These are phyloP conservation scores for Polydesmus complanatus DNA, from an alignment of 2,888 invertebrate genomes.

Conservation along the genomic window DNA sequence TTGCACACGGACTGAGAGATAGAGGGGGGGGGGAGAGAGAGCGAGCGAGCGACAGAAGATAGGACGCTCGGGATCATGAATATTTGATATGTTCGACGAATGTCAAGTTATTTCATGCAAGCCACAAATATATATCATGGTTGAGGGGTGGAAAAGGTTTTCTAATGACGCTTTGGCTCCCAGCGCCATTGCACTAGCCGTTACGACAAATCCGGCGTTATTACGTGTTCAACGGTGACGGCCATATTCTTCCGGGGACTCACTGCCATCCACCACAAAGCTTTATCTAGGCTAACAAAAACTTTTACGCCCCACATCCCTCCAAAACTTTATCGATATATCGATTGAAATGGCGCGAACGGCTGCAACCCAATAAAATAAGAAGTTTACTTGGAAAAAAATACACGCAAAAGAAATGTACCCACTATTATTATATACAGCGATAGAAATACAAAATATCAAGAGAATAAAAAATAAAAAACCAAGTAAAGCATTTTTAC, in stretches of 20 bases:
- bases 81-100: constrained; percentile 6
- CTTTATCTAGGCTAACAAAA: background rate
- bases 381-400: too few species aligned
- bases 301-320: background rate
- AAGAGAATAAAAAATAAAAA: too few species aligned
- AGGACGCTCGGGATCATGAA: constrained; percentile 5
- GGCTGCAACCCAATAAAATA: too few species aligned
- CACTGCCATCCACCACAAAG: background rate
- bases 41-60: background rate
- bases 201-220: too few species aligned
- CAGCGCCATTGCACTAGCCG: too few species aligned
- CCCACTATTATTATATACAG: too few species aligned
- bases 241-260: too few species aligned
- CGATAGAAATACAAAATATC: too few species aligned
- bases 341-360: background rate
- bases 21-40: background rate
- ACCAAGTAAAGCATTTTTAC: too few species aligned
- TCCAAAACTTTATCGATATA: background rate
- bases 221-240: too few species aligned
- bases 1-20: background rate
- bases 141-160: background rate
- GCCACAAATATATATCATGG: background rate
- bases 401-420: too few species aligned
- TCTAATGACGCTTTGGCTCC: background rate
- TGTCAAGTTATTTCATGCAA: constrained; percentile 11